A percentile compares a stretch with the other conserved stretches of the same genome.
These are phyloP conservation scores for Argyrosomus japonicus DNA, from an alignment of 2,113 vertebrate species.

Conservation along the genomic window DNA sequence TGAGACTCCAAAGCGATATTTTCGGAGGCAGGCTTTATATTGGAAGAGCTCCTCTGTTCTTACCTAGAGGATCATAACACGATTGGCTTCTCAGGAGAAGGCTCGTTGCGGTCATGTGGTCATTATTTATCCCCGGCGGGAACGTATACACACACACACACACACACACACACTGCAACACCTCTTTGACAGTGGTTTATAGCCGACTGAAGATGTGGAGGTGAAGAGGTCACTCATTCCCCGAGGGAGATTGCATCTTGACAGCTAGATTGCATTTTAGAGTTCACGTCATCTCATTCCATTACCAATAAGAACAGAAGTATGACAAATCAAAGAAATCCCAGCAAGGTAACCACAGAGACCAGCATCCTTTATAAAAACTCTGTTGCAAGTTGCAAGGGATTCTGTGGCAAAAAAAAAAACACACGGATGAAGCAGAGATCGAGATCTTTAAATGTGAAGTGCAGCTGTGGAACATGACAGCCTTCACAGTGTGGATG, in stretches of 20 bases:
- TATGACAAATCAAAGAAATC: conserved; percentile 53
- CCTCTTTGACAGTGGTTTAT: conserved; percentile 61
- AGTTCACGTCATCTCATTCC: conserved; percentile 58
- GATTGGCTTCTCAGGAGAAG: conserved; percentile 40
- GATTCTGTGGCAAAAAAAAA: background rate
- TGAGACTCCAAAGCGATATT: background rate
- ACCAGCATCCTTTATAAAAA: conserved; percentile 18
- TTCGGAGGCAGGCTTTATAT: conserved; percentile 12
- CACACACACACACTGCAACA: conserved; percentile 35
- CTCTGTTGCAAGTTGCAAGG: conserved; percentile 13
- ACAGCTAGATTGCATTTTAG: conserved; percentile 67
- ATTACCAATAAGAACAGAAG: conserved; percentile 42
- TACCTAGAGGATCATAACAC: conserved; percentile 38
- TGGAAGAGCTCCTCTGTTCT: conserved; percentile 24
- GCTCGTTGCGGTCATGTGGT: conserved; percentile 37
- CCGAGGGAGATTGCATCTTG: conserved; percentile 54
- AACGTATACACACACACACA: conserved; percentile 33
- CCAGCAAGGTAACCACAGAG: conserved; percentile 27
- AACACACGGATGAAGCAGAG: background rate
- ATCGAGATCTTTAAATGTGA: conserved; percentile 44
- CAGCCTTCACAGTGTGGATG: conserved; percentile 48
- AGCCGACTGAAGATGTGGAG: conserved; percentile 53
- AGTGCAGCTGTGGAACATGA: conserved; percentile 24
- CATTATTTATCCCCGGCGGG: conserved; percentile 54
- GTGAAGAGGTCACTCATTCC: conserved; percentile 71